These are phyloP conservation scores for Sigmodon hispidus DNA, from an alignment of 2,113 vertebrate genomes.

Conservation along the genomic window DNA sequence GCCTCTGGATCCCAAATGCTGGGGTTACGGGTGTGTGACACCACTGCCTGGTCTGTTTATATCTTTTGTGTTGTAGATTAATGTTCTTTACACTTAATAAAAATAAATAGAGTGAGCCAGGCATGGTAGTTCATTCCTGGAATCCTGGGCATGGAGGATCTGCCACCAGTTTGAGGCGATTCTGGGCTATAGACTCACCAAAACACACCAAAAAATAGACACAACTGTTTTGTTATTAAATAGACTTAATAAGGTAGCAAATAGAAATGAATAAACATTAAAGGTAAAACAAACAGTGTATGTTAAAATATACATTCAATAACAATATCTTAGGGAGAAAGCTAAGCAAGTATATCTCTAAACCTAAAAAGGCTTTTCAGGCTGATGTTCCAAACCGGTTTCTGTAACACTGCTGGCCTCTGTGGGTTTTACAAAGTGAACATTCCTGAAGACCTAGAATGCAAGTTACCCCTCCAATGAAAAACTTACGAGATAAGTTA, in stretches of 20 bases:
- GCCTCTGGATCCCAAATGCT: no score
- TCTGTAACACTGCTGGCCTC: constrained; percentile 20
- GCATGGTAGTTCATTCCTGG: neutral
- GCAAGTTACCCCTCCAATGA: neutral
- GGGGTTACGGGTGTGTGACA: no score
- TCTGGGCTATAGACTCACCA: neutral
- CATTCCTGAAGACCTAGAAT: neutral
- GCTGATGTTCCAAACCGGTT: neutral
- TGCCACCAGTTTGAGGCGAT: neutral
- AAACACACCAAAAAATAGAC: neutral
- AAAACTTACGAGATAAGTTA: neutral
- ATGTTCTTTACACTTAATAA: neutral
- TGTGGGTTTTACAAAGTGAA: neutral
- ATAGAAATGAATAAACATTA: neutral
- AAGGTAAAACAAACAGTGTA: neutral
- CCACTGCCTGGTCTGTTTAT: neutral
- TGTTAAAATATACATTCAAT: constrained; percentile 29
- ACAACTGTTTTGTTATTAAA: neutral
- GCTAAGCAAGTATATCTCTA: neutral
- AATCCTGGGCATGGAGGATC: neutral
- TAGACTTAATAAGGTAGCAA: neutral
- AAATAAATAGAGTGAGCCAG: neutral
- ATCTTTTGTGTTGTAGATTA: constrained; percentile 17
- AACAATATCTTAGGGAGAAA: neutral
- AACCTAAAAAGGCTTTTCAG: neutral